Conservation (phyloP, 2,113 vertebrate genomes). For the Brachypteracias leptosomus region DNA sequence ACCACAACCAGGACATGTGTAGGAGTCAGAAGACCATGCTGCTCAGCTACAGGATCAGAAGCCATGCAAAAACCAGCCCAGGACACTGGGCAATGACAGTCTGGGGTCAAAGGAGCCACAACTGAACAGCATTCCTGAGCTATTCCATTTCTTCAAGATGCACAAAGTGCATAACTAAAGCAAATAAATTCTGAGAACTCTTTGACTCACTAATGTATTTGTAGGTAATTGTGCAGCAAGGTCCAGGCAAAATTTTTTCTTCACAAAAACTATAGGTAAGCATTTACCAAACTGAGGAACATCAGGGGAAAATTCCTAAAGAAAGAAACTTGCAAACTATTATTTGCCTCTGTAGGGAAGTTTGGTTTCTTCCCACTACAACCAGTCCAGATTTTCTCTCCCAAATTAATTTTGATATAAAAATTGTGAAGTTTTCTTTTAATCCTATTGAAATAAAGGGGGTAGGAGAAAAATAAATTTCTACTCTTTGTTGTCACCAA, state of each 20-base stretch:
- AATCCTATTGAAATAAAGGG: background rate
- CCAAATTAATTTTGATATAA: background rate
- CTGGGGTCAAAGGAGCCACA: background rate
- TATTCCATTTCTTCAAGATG: background rate
- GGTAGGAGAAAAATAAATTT: background rate
- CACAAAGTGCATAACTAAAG: background rate
- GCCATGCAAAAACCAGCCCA: background rate
- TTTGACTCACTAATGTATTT: background rate
- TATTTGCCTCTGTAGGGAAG: background rate
- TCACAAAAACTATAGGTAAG: background rate
- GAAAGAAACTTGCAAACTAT: background rate
- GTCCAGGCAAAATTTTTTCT: background rate
- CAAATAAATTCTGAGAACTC: background rate
- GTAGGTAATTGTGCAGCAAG: background rate
- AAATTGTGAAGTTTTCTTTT: background rate
- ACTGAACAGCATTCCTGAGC: background rate
- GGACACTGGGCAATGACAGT: background rate
- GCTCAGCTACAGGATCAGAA: background rate
- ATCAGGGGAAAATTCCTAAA: background rate
- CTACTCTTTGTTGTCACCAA: background rate
- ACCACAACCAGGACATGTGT: fast-evolving
- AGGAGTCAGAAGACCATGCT: fast-evolving
- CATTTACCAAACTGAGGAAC: background rate
- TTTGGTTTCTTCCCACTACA: too few relatives aligned
- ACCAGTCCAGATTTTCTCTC: background rate